Percentiles rank a stretch among this genome's conserved stretches.
These are phyloP conservation scores for Artibeus jamaicensis DNA, from an alignment of 2,797 vertebrate species.

Conservation along the genomic window DNA sequence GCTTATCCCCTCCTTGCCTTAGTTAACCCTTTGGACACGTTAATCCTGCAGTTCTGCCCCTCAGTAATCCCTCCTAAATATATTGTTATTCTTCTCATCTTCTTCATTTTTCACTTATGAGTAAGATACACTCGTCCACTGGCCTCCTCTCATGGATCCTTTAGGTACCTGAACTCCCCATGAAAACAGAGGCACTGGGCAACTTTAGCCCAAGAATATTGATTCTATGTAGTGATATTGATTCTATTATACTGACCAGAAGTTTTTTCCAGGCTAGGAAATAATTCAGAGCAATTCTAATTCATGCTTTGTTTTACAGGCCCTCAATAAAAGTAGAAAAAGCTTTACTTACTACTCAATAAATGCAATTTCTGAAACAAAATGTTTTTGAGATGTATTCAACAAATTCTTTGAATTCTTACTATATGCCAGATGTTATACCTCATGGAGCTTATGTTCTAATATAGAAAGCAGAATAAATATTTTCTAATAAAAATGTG, in stretches of 20 bases:
- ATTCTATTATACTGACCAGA: not conserved
- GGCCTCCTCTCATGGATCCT: not conserved
- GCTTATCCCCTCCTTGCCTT: not conserved
- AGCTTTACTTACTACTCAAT: not conserved
- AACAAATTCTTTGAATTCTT: conserved; percentile 24
- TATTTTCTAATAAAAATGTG: conserved; percentile 9
- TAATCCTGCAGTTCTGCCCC: not conserved
- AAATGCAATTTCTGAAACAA: not conserved
- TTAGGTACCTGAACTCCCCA: not conserved
- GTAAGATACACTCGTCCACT: not conserved
- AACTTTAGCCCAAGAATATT: not conserved
- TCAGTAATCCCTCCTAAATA: not conserved
- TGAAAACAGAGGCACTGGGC: not conserved
- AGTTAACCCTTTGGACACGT: not conserved
- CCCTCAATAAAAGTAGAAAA: not conserved
- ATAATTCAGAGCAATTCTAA: conserved; percentile 11
- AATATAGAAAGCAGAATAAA: not conserved
- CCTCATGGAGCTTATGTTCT: not conserved
- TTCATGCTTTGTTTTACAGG: not conserved
- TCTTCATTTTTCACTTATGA: not conserved
- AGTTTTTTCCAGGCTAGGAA: not conserved
- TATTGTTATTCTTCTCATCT: not conserved
- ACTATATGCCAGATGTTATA: not conserved
- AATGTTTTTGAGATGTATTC: not conserved
- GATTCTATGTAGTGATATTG: not conserved